Evolutionary conservation across 2,113 vertebrate species (phyloP), one percentile per base, ranked within the genome.

Genomic region (Gulo gulo): DNA sequence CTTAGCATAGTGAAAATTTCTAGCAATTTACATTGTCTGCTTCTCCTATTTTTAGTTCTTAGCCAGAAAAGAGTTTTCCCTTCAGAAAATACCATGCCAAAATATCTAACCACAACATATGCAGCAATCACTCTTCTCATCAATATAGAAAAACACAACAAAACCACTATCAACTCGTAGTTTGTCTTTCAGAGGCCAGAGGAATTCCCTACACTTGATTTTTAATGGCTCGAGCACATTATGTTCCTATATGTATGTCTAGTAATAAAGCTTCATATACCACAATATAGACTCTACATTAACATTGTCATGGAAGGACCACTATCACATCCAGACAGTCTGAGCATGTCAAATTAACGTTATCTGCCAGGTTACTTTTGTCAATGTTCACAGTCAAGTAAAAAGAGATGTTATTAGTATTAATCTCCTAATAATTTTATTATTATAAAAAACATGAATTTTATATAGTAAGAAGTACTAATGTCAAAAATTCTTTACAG

Each of bases 231-330:
- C 85, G 67, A 57, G 47, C 9, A 91, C 29, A 91, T 82, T 79
- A 94, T 50, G 29, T 80, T 82, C 31, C 18, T 91, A 36, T 52
- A 89, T 59, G 29, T 82, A 76, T 45, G 2, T 55, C 61, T 92
- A 96, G 95, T 73, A 96, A 93, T 59, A 83, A 95, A 94, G 31
- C n/a, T 87, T 94, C 42, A 65, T 61, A 87, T 80, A 78, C 50
- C 79, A 91, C 10, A 69, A 95, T 89, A 81, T 31, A 85, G 47
- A 50, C 11, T 92, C 26, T 79, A 90, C 11, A 95, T 93, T 39
- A 82, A 71, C 55, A 9, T 0, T 88, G 47, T 74, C 74, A 86
- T 67, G 7, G 8, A 95, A 95, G 55, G 15, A 50, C 23, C 13
- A 74, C 10, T 42, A 89, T 78, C 59, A 76, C 20, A 12, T 59